Evolutionary conservation across 2,113 vertebrate species (phyloP).

Genomic region (Nanorana parkeri): DNA sequence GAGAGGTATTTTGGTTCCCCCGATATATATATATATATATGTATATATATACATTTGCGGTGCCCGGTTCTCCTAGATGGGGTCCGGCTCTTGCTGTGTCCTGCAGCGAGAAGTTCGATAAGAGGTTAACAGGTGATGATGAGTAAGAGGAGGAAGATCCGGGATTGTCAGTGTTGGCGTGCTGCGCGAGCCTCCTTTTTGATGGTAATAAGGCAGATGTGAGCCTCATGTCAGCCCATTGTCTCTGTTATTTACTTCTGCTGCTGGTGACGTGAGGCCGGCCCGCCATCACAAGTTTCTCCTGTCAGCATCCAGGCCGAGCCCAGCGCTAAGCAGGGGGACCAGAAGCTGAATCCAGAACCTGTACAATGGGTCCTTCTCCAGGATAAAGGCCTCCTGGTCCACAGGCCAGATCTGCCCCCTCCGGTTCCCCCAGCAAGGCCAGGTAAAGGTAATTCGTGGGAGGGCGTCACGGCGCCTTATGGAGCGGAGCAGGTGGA

Average conservation of each 20-base stretch:
- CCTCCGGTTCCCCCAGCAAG: not conserved
- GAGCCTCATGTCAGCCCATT: slow-evolving; percentile 40
- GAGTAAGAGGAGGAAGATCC: not conserved
- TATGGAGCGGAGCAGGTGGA: not conserved
- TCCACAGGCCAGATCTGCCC: no score
- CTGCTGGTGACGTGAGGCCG: slow-evolving; percentile 27
- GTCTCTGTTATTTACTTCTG: slow-evolving; percentile 30
- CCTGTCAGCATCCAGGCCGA: not conserved
- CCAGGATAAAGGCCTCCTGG: not conserved
- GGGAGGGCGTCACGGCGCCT: no score
- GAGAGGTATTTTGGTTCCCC: no score
- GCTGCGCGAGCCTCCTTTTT: not conserved
- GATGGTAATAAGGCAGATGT: slow-evolving; percentile 9
- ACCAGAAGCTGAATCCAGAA: not conserved
- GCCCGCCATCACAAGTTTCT: not conserved
- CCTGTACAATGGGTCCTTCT: not conserved
- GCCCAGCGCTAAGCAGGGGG: not conserved
- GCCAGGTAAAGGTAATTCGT: not conserved
- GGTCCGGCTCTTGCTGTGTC: no score
- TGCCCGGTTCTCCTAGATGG: no score
- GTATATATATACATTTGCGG: no score
- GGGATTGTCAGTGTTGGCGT: not conserved
- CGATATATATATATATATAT: no score
- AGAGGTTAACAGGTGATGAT: slow-evolving; percentile 28
- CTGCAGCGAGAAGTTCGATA: not conserved